Conservation (phyloP, 2,113 vertebrate genomes). For the Nycticorax nycticorax region DNA sequence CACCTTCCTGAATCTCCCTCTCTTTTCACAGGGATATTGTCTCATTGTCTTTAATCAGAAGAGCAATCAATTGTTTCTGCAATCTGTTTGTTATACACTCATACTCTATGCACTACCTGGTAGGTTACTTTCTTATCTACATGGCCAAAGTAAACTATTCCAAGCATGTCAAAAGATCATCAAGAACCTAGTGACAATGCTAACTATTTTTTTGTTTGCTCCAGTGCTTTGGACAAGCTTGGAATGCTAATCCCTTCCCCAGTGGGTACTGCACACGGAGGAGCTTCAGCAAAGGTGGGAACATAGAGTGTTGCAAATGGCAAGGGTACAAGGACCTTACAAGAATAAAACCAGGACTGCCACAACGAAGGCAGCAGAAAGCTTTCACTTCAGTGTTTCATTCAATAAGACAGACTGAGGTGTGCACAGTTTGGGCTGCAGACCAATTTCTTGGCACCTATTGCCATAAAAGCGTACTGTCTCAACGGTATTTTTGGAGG, state of each 20-base stretch:
- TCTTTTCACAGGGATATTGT: background rate
- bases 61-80: background rate
- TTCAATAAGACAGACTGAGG: background rate
- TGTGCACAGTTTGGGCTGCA: background rate
- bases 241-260: background rate
- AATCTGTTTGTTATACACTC: background rate
- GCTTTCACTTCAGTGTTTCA: background rate
- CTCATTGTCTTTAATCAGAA: background rate
- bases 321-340: background rate
- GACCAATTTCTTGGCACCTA: background rate
- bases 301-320: accelerated
- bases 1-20: background rate
- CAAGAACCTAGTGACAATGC: background rate
- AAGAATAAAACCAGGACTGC: background rate
- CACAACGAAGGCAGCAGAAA: background rate
- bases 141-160: conserved; percentile 18
- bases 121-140: conserved; percentile 25
- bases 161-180: conserved; percentile 14
- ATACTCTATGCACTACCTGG: background rate
- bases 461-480: background rate
- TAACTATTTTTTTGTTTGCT: conserved; percentile 10
- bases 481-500: background rate
- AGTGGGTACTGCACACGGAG: accelerated
- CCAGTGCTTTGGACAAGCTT: background rate
- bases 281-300: background rate